Evolutionary conservation across 2,113 vertebrate species (phyloP).

Genomic region (Mus pahari): DNA sequence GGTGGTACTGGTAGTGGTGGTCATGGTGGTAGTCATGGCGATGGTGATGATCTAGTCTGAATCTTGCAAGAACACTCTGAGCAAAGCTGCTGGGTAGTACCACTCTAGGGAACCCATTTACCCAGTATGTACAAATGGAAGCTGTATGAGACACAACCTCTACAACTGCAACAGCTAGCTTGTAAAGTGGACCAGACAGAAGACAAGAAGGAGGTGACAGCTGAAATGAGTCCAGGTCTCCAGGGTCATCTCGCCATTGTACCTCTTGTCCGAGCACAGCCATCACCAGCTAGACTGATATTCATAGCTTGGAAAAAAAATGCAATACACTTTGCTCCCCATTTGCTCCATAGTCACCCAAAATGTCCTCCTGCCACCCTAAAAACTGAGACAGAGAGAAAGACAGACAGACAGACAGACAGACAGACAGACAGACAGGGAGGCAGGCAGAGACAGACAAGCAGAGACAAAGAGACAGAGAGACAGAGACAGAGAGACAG

Average conservation of each 20-base stretch:
- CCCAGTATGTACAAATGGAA: neutral
- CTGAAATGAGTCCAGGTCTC: neutral
- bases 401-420: neutral
- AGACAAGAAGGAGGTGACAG: neutral
- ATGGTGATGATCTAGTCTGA: neutral
- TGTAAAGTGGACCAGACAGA: neutral
- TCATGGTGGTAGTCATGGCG: neutral
- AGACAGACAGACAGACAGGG: neutral
- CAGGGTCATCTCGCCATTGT: neutral
- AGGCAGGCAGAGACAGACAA: no score
- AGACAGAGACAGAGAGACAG: no score
- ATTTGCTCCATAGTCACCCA: neutral
- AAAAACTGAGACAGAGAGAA: neutral
- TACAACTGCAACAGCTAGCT: neutral
- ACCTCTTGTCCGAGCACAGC: neutral
- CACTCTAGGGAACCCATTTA: neutral
- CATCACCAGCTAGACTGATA: neutral
- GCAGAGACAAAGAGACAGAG: no score
- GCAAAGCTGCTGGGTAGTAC: neutral
- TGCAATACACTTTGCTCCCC: neutral
- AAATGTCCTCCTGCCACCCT: neutral
- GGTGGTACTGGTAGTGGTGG: fast-evolving
- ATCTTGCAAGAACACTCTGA: neutral
- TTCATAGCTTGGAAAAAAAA: neutral
- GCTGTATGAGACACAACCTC: neutral